A percentile compares a stretch with the other conserved stretches of the same genome.
phyloP scores from a whole-genome alignment of 2,797 vertebrate genomes.

The Columba guinea region DNA sequence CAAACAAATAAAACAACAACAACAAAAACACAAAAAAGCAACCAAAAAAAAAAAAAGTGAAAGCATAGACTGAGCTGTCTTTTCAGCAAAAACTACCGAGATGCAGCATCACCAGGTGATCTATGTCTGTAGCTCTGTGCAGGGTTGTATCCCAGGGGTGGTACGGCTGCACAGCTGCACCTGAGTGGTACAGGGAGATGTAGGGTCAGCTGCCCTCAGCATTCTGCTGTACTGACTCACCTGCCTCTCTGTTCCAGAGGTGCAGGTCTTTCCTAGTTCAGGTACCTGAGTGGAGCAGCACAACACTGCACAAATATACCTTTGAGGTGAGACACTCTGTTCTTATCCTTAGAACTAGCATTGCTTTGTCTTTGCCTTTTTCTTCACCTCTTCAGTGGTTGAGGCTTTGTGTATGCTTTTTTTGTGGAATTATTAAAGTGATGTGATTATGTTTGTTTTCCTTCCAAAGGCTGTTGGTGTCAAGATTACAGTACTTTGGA shows the following conservation, averaged over 20 bases:
- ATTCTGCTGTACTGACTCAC: neutral
- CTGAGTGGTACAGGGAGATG: accelerated
- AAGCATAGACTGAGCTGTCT: neutral
- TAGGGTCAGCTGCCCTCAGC: neutral
- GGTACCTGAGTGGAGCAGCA: neutral
- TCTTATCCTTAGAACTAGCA: neutral
- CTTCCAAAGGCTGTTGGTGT: neutral
- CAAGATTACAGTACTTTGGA: neutral
- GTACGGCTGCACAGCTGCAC: neutral
- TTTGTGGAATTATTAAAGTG: neutral
- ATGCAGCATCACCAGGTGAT: neutral
- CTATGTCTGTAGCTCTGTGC: neutral
- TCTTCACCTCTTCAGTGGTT: neutral
- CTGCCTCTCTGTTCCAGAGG: neutral
- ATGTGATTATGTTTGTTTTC: neutral
- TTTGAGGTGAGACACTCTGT: neutral
- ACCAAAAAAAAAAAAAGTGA: no score
- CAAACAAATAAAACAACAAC: no score
- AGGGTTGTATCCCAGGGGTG: neutral
- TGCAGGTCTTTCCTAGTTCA: neutral
- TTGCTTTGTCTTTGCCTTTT: neutral
- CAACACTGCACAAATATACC: neutral
- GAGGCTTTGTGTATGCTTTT: neutral
- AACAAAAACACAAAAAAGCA: no score
- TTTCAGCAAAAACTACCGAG: neutral